Evolutionary conservation across 1,140 invertebrate genomes (phyloP), one percentile per base, ranked within the genome.

Genomic region (Uloborus diversus): DNA sequence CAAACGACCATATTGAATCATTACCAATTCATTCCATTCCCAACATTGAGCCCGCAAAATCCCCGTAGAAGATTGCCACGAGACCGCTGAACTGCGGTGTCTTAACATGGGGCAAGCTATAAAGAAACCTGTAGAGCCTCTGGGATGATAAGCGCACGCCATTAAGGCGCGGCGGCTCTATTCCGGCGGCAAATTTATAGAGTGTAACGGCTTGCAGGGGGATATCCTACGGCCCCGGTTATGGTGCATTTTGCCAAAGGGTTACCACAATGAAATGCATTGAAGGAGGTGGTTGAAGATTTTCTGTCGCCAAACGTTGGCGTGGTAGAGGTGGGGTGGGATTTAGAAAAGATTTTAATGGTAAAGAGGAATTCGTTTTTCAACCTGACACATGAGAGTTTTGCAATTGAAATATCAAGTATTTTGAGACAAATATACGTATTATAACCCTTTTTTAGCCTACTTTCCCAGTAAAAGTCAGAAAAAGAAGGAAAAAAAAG

Each of bases 161-260:
- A 66, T 78, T 78, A 78, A 65, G 62, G 73, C 32, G 35, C 73
- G 42, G 20, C 73, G 32, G 47, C 42, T 47, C 73, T 78, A 78
- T 78, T 78, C 47, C 62, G 32, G 73, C 49, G 61, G 73, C 73
- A 78, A 78, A 78, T 78, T 78, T 78, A 78, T 78, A 78, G 73
- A 78, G 73, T 78, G 73, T 78, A 78, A 78, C 73, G 73, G 73
- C 62, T 66, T 78, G 61, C 61, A 57, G 17, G 65, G 73, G 47
- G 73, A 66, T 78, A 78, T 65, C 62, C 61, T 65, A 42, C 14
- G 73, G 47, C 57, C 23, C 61, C 73, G 27, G 73, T 78, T 78
- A 78, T 66, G 73, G 73, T 42, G 71, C 56, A 64, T 75, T 75
- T 64, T 37, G 59, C 30, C 28, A 4, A n/a, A 57, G 73, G 73